Evolutionary conservation across 2,797 vertebrate species (phyloP).

Genomic region (Myotis myotis): DNA sequence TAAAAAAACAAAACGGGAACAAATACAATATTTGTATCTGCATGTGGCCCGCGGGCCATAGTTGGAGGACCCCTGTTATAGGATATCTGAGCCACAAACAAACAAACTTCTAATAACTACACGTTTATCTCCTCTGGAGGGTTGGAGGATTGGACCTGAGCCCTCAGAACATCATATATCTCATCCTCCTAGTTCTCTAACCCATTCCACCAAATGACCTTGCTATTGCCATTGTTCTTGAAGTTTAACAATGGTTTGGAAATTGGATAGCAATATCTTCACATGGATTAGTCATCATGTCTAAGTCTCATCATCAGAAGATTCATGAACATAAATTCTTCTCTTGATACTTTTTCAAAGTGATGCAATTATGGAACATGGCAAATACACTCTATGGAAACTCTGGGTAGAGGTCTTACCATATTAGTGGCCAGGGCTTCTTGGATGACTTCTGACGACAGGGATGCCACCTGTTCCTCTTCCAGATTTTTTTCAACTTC

Average conservation of each 20-base stretch:
- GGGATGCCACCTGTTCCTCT: conserved; percentile 81
- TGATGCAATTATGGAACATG: neutral
- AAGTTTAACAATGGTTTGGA: conserved; percentile 18
- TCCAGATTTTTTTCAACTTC: conserved; percentile 86
- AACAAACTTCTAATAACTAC: neutral
- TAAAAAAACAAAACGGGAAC: no score
- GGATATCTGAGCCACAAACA: neutral
- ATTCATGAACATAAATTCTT: conserved; percentile 5
- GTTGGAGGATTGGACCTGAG: neutral
- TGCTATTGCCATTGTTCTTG: neutral
- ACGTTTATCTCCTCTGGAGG: neutral
- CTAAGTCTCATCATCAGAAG: conserved; percentile 51
- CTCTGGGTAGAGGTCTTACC: conserved; percentile 83
- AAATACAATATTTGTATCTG: no score
- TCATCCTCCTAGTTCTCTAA: neutral
- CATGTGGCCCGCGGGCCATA: no score
- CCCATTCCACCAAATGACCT: neutral
- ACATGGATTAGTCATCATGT: neutral
- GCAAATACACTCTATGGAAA: neutral
- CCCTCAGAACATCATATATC: neutral
- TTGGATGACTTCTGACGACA: conserved; percentile 91
- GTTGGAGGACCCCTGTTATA: neutral
- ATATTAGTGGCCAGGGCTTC: conserved; percentile 92
- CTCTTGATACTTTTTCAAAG: neutral
- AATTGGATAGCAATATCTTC: neutral